Base-by-base conservation (phyloP, 1,140 invertebrate species). In the Temnothorax curvispinosus region DNA sequence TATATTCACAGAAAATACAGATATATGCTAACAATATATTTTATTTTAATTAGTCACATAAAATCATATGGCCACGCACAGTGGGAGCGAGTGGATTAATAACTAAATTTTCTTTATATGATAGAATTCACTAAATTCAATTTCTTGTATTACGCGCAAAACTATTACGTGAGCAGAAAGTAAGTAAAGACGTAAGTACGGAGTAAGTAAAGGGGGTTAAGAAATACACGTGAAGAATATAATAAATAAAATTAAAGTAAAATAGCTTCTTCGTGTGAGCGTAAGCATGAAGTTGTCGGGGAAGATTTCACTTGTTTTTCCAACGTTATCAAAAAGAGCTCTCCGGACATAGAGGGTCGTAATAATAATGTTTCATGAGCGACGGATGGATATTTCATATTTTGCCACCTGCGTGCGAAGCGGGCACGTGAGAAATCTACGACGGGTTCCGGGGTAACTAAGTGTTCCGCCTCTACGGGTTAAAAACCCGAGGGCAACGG, bases 401-500 rank as follows among this genome's bases (percentile, higher is more conserved):
- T 65, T 80, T 76, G 32, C 52, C 65, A 56, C 64, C 56, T 71
- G 81, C 62, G 60, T 67, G 67, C 88, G 71, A 86, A 58, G 72
- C 86, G 80, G 64, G 86, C 65, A 87, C 72, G 56, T 60, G 56
- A 56, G 50, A 78, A 86, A 72, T 87, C 86, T 35, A 87, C 71
- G 81, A 52, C 38, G 50, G 38, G 54, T 60, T 62, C 56, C 44
- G 60, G 65, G 65, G 44, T 90, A 89, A 89, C 72, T 84, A 84
- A 90, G 88, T 89, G 76, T 82, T 89, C 76, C 58, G 77, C 21
- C 85, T 87, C 72, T 87, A 87, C 88, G 78, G 50, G 78, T 90
- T 90, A 89, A 90, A 90, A 90, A 89, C 85, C 75, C 74, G 52
- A 87, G 54, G 89, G 84, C 88, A 89, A 90, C 77, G 76, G 27